Base-by-base conservation (phyloP, 2,888 invertebrate genomes). In the Villa cingulata region DNA sequence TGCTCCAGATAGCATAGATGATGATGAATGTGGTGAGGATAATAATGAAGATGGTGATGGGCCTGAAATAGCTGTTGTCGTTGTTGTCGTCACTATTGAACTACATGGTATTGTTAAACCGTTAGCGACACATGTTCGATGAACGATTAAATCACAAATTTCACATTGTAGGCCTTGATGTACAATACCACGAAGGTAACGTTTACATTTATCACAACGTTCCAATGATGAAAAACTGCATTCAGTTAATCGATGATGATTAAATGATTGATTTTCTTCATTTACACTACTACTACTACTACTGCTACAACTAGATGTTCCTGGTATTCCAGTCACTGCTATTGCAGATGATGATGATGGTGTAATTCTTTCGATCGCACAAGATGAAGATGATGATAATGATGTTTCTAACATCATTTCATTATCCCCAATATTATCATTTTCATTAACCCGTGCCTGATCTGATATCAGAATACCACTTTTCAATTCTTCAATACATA, bases 121-220 rank as follows among this genome's bases (percentile, higher is more conserved):
- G 49, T 76, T 76, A 38, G 78, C 76, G 41, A 78, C 74, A 65
- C 83, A 84, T 53, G 79, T 78, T 53, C 80, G 72, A 66, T 84
- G 84, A 54, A 80, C 77, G 51, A 81, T 76, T 56, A 81, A 68
- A 48, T 82, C 81, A 65, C 84, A 84, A 60, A 75, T 78, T 72
- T 79, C 74, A 63, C 83, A 84, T 54, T 81, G 73, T 51, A 80
- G 74, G 43, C 83, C 83, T 66, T 83, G 83, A 59, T 81, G 78
- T 58, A 80, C 70, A 40, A 83, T 69, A 41, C 83, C 83, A 55
- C 80, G 72, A 54, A 84, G 71, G 63, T 76, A 80, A 64, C 80
- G 80, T 64, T 79, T 76, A 66, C 85, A 85, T 64, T 81, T 78
- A 64, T 80, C 79, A 68, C 84, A 85, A 55, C 75, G 72, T 64